phyloP scores from a whole-genome alignment of 2,113 vertebrate species.

The Phyllopteryx taeniolatus region DNA sequence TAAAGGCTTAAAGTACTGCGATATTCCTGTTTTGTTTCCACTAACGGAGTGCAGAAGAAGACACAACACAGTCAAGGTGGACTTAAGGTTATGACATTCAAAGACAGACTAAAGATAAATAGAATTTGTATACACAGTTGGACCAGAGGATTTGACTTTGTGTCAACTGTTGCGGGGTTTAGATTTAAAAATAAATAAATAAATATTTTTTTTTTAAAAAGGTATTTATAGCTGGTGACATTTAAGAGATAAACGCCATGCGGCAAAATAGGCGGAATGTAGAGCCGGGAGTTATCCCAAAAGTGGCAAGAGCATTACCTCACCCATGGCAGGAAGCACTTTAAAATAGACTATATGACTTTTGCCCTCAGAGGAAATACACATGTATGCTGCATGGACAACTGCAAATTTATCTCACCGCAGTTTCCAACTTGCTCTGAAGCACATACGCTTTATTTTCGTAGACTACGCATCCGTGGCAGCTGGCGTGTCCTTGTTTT shows the following conservation, averaged over 20 bases:
- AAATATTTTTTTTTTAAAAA: no score
- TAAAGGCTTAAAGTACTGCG: conserved; percentile 5
- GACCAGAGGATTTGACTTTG: conserved; percentile 1
- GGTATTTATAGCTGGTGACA: conserved; percentile 60
- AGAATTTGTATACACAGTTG: not conserved
- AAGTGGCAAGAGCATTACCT: conserved; percentile 36
- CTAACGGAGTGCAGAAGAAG: not conserved
- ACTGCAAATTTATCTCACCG: not conserved
- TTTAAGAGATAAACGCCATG: conserved; percentile 55
- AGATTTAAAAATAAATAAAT: conserved; percentile 30
- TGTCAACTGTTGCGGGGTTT: conserved; percentile 20
- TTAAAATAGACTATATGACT: not conserved
- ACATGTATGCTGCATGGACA: conserved; percentile 3
- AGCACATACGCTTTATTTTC: not conserved
- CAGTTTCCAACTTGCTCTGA: not conserved
- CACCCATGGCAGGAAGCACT: conserved; percentile 27
- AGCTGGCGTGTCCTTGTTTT: no score
- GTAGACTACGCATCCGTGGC: no score
- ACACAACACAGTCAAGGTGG: not conserved
- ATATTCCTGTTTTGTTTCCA: not conserved
- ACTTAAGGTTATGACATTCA: not conserved
- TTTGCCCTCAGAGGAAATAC: conserved; percentile 10
- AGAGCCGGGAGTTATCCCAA: conserved; percentile 30
- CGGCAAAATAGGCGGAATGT: conserved; percentile 35
- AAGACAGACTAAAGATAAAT: not conserved